phyloP scores from a whole-genome alignment of 2,888 invertebrate genomes.

The Eurois occulta region DNA sequence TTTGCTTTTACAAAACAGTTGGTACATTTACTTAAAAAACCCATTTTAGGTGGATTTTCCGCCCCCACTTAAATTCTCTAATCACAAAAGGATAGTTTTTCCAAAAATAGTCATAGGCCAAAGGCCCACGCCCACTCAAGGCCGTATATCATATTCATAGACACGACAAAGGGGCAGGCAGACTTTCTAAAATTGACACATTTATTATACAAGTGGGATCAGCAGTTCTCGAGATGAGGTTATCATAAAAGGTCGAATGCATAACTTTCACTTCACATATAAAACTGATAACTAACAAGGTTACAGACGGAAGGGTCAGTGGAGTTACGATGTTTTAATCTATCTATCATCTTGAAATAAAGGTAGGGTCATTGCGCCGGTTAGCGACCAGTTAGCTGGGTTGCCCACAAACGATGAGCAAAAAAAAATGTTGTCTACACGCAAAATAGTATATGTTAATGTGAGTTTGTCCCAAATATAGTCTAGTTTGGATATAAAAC shows the following conservation, averaged over 20 bases:
- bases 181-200: conserved; percentile 38
- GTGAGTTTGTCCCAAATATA: no score
- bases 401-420: no score
- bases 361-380: no score
- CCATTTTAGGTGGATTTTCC: background rate
- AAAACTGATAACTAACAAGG: conserved; percentile 14
- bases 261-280: conserved; percentile 44
- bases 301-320: background rate
- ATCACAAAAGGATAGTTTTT: background rate
- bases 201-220: conserved; percentile 44
- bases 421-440: no score
- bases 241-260: conserved; percentile 39
- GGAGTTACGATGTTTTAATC: background rate
- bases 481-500: no score
- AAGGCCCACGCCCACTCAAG: background rate
- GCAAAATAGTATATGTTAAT: no score
- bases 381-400: no score
- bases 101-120: background rate
- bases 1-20: background rate
- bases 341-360: conserved; percentile 3
- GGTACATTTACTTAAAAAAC: background rate
- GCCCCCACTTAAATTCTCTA: background rate
- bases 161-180: conserved; percentile 7
- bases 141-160: conserved; percentile 10
- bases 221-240: conserved; percentile 29